phyloP scores from a whole-genome alignment of 2,888 invertebrate species.

The Asteroscopus sphinx region DNA sequence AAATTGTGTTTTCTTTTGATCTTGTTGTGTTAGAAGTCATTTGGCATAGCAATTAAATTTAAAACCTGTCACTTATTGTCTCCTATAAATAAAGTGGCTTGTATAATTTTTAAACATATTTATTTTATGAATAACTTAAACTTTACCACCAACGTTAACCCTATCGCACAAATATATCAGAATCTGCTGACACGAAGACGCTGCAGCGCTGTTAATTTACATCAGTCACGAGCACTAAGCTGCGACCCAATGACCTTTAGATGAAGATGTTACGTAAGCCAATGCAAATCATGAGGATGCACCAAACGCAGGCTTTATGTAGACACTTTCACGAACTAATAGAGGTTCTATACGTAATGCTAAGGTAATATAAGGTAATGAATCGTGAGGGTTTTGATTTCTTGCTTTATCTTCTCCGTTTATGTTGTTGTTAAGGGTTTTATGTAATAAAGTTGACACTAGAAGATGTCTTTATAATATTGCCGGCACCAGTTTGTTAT shows the following conservation, averaged over 20 bases:
- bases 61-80: no score
- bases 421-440: conserved; percentile 32
- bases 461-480: neutral
- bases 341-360: conserved; percentile 61
- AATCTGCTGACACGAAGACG: conserved; percentile 46
- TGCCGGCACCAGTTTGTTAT: neutral
- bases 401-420: conserved; percentile 48
- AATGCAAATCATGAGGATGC: conserved; percentile 82
- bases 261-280: conserved; percentile 80
- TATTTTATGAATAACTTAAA: no score
- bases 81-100: no score
- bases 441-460: conserved; percentile 32
- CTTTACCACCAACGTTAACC: conserved; percentile 21
- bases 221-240: conserved; percentile 65
- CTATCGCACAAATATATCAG: conserved; percentile 40
- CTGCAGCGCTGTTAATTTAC: conserved; percentile 62
- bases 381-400: conserved; percentile 50
- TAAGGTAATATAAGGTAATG: conserved; percentile 61
- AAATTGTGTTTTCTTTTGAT: no score
- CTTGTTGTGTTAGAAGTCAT: no score
- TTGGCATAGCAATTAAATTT: no score
- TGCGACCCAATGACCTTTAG: conserved; percentile 80
- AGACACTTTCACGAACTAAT: conserved; percentile 82
- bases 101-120: no score
- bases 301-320: conserved; percentile 72